phyloP scores from a whole-genome alignment of 2,113 vertebrate species.

The Oreotragus oreotragus region DNA sequence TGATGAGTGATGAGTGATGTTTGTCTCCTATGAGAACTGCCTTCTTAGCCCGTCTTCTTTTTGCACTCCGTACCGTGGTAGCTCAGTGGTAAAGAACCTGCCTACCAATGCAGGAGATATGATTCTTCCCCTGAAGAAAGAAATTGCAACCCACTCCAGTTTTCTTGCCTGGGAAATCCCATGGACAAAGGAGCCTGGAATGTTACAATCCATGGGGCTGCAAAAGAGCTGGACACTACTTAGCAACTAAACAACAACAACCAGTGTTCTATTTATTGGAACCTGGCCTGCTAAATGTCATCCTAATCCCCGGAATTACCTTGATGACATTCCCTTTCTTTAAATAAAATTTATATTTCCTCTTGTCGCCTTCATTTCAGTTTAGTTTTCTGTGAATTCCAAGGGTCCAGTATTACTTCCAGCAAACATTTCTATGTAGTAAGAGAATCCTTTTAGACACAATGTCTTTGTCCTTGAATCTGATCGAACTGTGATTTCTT shows the following conservation, averaged over 20 bases:
- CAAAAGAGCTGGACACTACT: background rate
- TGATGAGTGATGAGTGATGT: background rate
- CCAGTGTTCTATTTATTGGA: background rate
- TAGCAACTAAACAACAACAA: background rate
- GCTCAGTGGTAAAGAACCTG: background rate
- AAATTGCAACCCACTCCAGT: background rate
- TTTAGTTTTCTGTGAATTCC: background rate
- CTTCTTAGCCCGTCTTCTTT: background rate
- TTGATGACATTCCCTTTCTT: background rate
- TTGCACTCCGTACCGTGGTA: background rate
- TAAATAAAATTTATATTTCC: background rate
- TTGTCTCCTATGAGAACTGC: background rate
- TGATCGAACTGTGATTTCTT: background rate
- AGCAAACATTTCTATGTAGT: background rate
- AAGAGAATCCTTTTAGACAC: background rate
- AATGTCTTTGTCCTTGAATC: background rate
- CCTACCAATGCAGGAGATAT: background rate
- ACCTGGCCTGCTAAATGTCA: background rate
- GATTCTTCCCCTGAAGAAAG: background rate
- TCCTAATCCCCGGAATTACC: background rate
- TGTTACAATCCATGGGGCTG: background rate
- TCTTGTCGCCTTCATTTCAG: background rate
- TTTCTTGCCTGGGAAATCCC: background rate
- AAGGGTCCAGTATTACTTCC: background rate
- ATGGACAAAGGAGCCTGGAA: background rate